Base-by-base conservation (phyloP, 2,888 invertebrate species). In the Caenorhabditis sp. region DNA sequence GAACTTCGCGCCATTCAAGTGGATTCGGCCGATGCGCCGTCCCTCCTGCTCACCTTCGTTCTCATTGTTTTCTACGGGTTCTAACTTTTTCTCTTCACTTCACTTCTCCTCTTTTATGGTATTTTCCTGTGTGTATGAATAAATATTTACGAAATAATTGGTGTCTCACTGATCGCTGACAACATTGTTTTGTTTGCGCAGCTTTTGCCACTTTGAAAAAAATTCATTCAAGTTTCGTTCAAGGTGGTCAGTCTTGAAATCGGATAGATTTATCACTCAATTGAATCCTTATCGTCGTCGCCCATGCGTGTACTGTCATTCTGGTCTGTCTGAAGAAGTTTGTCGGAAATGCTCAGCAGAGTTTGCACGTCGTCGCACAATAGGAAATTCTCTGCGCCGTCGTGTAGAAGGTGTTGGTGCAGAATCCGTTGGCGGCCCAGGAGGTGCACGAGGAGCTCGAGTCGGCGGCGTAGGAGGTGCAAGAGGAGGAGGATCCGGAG, bases 1-100 rank as follows among this genome's bases (percentile, higher is more conserved):
- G 72, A 72, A 24, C 72, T 72, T 8, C 72, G 72, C n/a, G 46
- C 72, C 24, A 56, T 63, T 22, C 71, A 71, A 71, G 55, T 65
- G 22, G 53, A 55, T 17, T 62, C 61, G 9, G 11, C 71, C 11
- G 55, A n/a, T 39, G n/a, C 30, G 8, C 43, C 58, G 5, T 55
- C 48, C 3, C 37, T 48, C 4, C 32, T 71, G 13, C 45, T 59
- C 55, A 45, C 61, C 35, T 17, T 27, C 48, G 13, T 48, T 30
- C 27, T 62, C 13, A 27, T 71, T n/a, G 15, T 48, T 17, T 50
- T 35, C 37, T 41, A 59, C 71, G 71, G 71, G 71, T 71, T 71
- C 27, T 71, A 71, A 70, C n/a, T n/a, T n/a, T n/a, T n/a, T n/a
- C n/a, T n/a, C n/a, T n/a, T n/a, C n/a, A n/a, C 39, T 26, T 53